phyloP scores from a whole-genome alignment of 2,113 vertebrate genomes.

The Megaleporinus macrocephalus region DNA sequence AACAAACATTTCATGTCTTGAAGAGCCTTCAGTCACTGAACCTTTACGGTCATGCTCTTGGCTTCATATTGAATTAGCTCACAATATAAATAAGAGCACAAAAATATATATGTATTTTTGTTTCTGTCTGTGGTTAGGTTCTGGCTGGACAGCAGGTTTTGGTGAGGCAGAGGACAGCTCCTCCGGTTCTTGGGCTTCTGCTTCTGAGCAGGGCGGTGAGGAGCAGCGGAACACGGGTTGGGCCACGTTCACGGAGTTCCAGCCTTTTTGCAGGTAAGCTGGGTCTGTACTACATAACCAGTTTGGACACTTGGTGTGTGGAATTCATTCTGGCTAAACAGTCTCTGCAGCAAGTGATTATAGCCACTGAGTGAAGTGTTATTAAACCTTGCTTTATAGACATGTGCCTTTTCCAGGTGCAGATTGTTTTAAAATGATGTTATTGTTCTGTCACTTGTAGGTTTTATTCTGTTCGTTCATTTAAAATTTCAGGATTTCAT shows the following conservation, averaged over 20 bases:
- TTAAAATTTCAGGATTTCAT: no score
- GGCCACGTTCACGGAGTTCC: slow-evolving; percentile 93
- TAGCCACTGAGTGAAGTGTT: no score
- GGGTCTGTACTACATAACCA: background rate
- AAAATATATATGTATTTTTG: background rate
- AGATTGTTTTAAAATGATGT: no score
- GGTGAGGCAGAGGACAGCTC: slow-evolving; percentile 75
- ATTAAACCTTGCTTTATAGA: no score
- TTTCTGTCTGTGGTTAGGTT: slow-evolving; percentile 64
- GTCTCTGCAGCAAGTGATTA: no score
- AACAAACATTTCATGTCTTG: background rate
- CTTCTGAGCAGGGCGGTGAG: slow-evolving; percentile 35
- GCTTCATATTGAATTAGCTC: background rate
- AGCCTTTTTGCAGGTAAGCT: slow-evolving; percentile 89
- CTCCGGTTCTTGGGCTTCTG: slow-evolving; percentile 79
- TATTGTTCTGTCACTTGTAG: no score
- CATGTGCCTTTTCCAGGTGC: no score
- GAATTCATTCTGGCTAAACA: no score
- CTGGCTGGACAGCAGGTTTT: slow-evolving; percentile 82
- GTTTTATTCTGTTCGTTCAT: no score
- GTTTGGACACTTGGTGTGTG: background rate
- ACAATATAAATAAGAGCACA: background rate
- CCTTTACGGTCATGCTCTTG: background rate
- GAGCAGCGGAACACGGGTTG: slow-evolving; percentile 81
- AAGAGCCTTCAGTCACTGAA: background rate